Evolutionary conservation across 1,140 invertebrate species (phyloP).

Genomic region (Bombus consobrinus): DNA sequence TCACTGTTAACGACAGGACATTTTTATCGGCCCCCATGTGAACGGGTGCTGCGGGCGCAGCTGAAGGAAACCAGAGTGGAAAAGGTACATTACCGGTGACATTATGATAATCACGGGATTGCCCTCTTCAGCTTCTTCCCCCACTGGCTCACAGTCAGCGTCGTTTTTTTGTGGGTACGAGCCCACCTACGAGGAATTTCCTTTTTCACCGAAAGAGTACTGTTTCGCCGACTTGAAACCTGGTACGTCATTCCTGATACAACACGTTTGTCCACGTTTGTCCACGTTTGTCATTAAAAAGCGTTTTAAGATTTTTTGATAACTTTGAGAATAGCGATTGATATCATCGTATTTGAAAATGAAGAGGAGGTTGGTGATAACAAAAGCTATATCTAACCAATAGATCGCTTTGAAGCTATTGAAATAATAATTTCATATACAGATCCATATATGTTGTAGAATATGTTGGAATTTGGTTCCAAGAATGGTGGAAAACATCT

Average conservation of each 20-base stretch:
- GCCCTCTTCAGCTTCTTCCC: constrained; percentile 19
- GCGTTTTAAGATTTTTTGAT: not conserved
- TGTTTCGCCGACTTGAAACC: not conserved
- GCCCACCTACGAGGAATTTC: constrained; percentile 33
- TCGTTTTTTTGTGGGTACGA: not conserved
- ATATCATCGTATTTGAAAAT: not conserved
- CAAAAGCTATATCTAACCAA: not conserved
- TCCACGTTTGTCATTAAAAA: not conserved
- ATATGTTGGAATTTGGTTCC: no score
- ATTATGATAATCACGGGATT: constrained; percentile 53
- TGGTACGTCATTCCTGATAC: not conserved
- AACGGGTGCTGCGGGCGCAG: constrained; percentile 78
- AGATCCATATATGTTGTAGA: no score
- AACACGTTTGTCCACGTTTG: no score
- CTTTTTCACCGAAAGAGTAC: not conserved
- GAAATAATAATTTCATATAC: not conserved
- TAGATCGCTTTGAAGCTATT: not conserved
- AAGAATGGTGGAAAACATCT: not conserved
- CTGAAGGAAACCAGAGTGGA: constrained; percentile 74
- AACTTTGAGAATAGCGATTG: not conserved
- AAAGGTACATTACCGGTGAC: constrained; percentile 69
- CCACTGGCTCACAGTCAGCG: not conserved
- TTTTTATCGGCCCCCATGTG: constrained; percentile 74
- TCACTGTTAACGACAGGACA: constrained; percentile 69
- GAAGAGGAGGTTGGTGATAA: not conserved